Conservation (phyloP, 2,113 vertebrate genomes). For the Capreolus pygargus region DNA sequence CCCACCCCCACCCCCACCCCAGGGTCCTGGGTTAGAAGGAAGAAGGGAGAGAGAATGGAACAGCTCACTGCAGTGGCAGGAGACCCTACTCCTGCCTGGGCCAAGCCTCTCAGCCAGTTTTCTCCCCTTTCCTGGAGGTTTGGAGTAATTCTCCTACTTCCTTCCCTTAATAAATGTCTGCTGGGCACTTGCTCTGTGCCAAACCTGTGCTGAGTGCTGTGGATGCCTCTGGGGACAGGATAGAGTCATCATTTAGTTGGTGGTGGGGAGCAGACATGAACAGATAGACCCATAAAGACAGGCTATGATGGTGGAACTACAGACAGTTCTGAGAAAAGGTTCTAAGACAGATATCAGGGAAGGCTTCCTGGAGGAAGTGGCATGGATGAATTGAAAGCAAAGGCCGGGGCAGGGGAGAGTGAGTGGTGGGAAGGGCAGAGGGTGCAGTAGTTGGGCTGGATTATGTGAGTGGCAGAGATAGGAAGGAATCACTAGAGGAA, state of each 20-base stretch:
- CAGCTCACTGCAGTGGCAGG: background rate
- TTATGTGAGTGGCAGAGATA: background rate
- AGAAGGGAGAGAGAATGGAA: background rate
- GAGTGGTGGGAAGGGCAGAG: background rate
- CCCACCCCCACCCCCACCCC: background rate
- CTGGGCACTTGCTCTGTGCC: background rate
- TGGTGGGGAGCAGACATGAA: background rate
- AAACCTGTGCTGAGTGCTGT: background rate
- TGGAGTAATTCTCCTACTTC: background rate
- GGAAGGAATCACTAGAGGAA: too few relatives aligned
- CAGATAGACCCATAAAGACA: background rate
- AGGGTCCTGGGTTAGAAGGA: background rate
- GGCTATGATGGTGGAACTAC: too few relatives aligned
- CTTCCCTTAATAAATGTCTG: background rate
- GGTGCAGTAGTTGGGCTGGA: background rate
- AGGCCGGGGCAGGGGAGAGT: background rate
- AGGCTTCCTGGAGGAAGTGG: slow-evolving; percentile 13
- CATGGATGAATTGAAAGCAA: background rate
- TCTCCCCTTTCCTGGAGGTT: background rate
- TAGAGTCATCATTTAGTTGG: rapidly evolving
- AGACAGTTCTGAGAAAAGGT: background rate
- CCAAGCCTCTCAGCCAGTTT: background rate
- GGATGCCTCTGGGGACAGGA: background rate
- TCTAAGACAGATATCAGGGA: background rate
- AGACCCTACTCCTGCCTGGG: background rate